Evolutionary conservation across 2,888 invertebrate species (phyloP), one percentile per base, ranked within the genome.

Genomic region (Synanthedon vespiformis): DNA sequence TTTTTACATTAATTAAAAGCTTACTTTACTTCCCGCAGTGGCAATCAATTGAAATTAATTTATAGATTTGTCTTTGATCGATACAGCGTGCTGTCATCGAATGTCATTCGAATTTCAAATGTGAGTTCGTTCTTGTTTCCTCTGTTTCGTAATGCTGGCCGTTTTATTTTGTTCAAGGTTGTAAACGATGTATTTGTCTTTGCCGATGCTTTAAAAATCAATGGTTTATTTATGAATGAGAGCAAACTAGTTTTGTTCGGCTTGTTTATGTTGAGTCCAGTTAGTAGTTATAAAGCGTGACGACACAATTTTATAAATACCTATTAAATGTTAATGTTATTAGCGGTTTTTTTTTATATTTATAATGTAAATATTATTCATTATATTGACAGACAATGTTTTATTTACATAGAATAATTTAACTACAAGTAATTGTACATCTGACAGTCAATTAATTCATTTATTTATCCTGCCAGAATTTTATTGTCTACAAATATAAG

Each of bases 221-320:
- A 66, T 64, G 53, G 57, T 63, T 52, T 52, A 52, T 52, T 62
- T 62, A 68, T 68, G 70, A 70, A 69, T 69, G 68, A 61, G 58
- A 57, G 54, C 48, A 34, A 61, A 70, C 70, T 60, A 62, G 70
- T 64, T 64, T 58, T 53, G 52, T 16, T 2, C 13, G 14, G 13
- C 14, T 44, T 44, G 12, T 44, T 13, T 44, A 34, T 44, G 44
- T 44, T 44, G 11, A 6, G n/a, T 44, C 44, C n/a, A 44, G 44
- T 44, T 44, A 44, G 44, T 44, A 44, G 44, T 14, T 44, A 8
- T 34, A 13, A 44, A 44, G n/a, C 44, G 14, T 44, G 44, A 44
- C 44, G 44, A 44, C 44, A 14, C 44, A 14, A 44, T 44, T 34
- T 34, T n/a, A 44, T 13, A 44, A 44, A 44, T 44, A 44, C 2